These are phyloP conservation scores for Potorous gilbertii DNA, from an alignment of 2,797 vertebrate species.

Conservation along the genomic window DNA sequence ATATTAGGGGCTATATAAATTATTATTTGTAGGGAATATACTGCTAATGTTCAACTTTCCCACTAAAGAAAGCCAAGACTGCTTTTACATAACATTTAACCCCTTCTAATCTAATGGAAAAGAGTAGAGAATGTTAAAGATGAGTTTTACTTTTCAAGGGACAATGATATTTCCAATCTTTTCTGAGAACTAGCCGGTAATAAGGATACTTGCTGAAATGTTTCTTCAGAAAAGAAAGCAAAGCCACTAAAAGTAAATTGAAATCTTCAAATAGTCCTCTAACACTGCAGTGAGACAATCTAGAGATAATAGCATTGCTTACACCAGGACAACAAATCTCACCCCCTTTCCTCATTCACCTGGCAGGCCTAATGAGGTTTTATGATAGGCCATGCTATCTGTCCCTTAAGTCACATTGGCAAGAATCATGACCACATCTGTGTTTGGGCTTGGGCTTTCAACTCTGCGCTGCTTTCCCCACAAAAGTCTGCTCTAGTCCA, in stretches of 20 bases:
- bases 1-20: neutral
- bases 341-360: conserved; percentile 34
- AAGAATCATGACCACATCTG: conserved; percentile 16
- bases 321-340: conserved; percentile 51
- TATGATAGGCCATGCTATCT: conserved; percentile 39
- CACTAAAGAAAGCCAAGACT: neutral
- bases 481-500: neutral
- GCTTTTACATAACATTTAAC: neutral
- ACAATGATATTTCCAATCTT: neutral
- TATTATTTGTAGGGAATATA: neutral
- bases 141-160: neutral
- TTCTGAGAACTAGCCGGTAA: conserved; percentile 56
- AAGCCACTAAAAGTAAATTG: conserved; percentile 63
- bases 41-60: too few relatives aligned
- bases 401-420: conserved; percentile 51
- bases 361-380: conserved; percentile 62
- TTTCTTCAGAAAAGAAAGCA: conserved; percentile 43
- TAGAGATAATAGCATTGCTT: conserved; percentile 51
- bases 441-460: conserved; percentile 41
- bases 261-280: conserved; percentile 56
- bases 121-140: neutral
- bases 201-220: conserved; percentile 38
- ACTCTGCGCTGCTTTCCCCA: neutral
- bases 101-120: neutral
- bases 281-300: neutral